Evolutionary conservation across 2,888 invertebrate genomes (phyloP).

Genomic region (Nomada fabriciana): DNA sequence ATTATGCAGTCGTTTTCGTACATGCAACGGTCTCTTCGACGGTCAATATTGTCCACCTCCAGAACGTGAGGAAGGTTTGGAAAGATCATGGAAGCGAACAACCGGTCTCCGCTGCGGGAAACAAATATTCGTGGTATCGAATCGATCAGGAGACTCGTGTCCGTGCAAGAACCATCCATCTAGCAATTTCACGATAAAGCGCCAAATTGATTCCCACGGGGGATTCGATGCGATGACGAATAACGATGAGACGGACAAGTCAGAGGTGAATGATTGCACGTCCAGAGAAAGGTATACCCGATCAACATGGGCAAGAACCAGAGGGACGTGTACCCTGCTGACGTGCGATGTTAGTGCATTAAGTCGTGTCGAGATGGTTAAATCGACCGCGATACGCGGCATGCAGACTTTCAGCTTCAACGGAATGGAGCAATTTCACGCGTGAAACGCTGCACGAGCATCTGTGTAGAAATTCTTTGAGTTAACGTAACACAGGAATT

Average conservation of each 20-base stretch:
- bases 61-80: neutral
- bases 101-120: neutral
- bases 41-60: neutral
- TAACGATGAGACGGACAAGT: conserved; percentile 42
- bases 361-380: neutral
- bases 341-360: conserved; percentile 23
- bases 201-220: conserved; percentile 53
- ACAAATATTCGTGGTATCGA: conserved; percentile 29
- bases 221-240: conserved; percentile 52
- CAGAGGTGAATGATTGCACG: conserved; percentile 56
- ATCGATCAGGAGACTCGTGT: conserved; percentile 26
- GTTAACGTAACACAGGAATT: neutral
- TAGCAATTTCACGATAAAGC: conserved; percentile 26
- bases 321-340: conserved; percentile 27
- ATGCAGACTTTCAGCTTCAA: conserved; percentile 17
- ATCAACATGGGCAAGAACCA: conserved; percentile 33
- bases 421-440: conserved; percentile 8
- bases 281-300: conserved; percentile 40
- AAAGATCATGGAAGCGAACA: conserved; percentile 5
- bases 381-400: conserved; percentile 19
- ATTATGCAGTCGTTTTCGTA: neutral
- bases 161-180: conserved; percentile 32
- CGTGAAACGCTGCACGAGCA: neutral
- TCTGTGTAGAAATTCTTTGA: neutral
- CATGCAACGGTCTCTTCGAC: neutral